Evolutionary conservation across 2,113 vertebrate species (phyloP).

Genomic region (Pionites leucogaster): DNA sequence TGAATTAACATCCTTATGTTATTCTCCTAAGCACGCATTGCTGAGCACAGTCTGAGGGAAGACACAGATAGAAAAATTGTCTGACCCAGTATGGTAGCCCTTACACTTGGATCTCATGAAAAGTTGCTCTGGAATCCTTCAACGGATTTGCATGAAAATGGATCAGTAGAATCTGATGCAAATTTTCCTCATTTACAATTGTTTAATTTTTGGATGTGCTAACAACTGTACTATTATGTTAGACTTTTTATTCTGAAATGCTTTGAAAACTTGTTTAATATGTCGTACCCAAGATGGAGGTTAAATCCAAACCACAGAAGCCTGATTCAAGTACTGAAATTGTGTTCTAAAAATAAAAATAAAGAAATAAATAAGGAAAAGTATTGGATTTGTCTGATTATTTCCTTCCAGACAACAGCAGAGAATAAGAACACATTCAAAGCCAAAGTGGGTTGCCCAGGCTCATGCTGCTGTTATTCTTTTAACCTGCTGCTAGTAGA

Average conservation of each 20-base stretch:
- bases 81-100: neutral
- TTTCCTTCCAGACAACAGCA: conserved; percentile 6
- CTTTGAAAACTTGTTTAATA: conserved; percentile 30
- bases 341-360: neutral
- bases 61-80: neutral
- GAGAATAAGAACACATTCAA: neutral
- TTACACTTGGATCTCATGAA: neutral
- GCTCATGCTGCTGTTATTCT: neutral
- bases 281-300: neutral
- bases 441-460: neutral
- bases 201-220: neutral
- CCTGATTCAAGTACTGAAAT: conserved; percentile 35
- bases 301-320: conserved; percentile 14
- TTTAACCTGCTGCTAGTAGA: neutral
- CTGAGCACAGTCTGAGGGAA: neutral
- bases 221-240: neutral
- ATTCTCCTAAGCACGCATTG: neutral
- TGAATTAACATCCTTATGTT: neutral
- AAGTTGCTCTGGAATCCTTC: neutral
- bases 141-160: neutral
- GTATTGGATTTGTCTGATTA: neutral
- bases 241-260: neutral
- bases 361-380: conserved; percentile 11
- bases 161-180: neutral
- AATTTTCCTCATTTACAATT: neutral